Evolutionary conservation across 2,113 vertebrate species (phyloP), one percentile per base, ranked within the genome.

Genomic region (Phainopepla nitens): DNA sequence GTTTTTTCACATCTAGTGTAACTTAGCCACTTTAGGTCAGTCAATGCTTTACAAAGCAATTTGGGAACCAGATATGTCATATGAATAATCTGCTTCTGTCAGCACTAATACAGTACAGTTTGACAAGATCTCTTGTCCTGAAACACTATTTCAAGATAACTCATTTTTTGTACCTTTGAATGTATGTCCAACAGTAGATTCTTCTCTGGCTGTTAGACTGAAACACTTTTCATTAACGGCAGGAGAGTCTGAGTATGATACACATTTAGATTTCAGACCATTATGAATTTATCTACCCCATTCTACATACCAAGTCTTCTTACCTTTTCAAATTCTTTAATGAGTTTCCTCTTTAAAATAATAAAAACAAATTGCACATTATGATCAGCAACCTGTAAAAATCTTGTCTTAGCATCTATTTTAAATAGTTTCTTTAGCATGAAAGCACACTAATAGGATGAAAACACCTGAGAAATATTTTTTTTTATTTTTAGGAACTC

Each of bases 51-150:
- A 45, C 51, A 66, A 65, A 70, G 8, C 19, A 70, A 23, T 81
- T 53, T 65, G 33, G 10, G 18, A 49, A 65, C 51, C 31, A 51
- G 27, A 19, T 39, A 47, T 0, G 0, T 53, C 4, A 18, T 15
- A 23, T 24, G 53, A 83, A 65, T 61, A 9, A 61, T 58, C 15
- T 93, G 20, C 23, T 58, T 70, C 66, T 94, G 10, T 78, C 86
- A 87, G 18, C 18, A 39, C 12, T 72, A 25, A 29, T 35, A 20
- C 3, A 64, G 11, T 11, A 39, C 44, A 56, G 7, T 72, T 89
- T 79, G 23, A 68, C 20, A 80, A 36, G 35, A 18, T 33, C 12
- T 76, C 31, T 71, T 89, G 25, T 7, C 25, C 13, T 81, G 35
- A 76, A 76, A 70, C 47, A 24, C 5, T 71, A 10, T 54, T 87